Percentiles rank a stretch among this genome's conserved stretches.
These are phyloP conservation scores for Actinernus sp. DNA, from an alignment of 92 coral and sea anemone species.

Conservation along the genomic window DNA sequence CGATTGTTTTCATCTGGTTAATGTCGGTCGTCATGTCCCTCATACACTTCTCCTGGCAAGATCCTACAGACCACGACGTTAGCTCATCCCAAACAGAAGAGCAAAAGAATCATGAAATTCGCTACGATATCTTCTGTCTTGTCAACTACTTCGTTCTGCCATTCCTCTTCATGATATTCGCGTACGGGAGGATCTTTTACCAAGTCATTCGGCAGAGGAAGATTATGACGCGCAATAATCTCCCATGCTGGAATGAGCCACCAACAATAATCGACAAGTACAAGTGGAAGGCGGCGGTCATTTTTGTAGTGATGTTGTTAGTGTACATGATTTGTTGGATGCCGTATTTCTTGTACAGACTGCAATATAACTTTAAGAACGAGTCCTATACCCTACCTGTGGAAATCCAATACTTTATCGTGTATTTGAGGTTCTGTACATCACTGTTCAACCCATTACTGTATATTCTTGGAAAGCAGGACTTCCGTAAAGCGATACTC, in stretches of 20 bases:
- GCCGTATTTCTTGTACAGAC: constrained; percentile 26
- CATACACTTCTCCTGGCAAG: constrained; percentile 35
- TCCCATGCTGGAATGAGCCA: constrained; percentile 3
- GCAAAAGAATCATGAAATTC: constrained; percentile 13
- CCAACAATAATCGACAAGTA: constrained; percentile 4
- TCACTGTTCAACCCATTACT: constrained; percentile 74
- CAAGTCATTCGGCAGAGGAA: constrained; percentile 38
- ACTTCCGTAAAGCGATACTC: constrained; percentile 57
- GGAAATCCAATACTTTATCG: constrained; percentile 4
- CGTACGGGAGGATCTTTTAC: constrained; percentile 35
- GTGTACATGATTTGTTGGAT: constrained; percentile 35
- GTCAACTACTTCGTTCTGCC: constrained; percentile 24
- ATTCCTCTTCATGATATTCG: constrained; percentile 26
- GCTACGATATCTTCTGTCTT: constrained; percentile 43
- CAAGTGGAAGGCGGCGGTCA: constrained; percentile 40
- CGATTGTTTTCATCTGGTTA: constrained; percentile 22
- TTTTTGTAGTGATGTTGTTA: constrained; percentile 35
- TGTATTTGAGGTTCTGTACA: constrained; percentile 46
- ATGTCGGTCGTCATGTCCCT: constrained; percentile 33
- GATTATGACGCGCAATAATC: constrained; percentile 26
- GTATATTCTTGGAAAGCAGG: constrained; percentile 76
- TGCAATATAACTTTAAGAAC: constrained; percentile 10
- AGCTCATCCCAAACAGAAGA: neutral
- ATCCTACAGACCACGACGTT: constrained; percentile 1
- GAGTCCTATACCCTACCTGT: constrained; percentile 1